Conservation (phyloP, 2,888 invertebrate genomes). For the Ophion ventricosus region DNA sequence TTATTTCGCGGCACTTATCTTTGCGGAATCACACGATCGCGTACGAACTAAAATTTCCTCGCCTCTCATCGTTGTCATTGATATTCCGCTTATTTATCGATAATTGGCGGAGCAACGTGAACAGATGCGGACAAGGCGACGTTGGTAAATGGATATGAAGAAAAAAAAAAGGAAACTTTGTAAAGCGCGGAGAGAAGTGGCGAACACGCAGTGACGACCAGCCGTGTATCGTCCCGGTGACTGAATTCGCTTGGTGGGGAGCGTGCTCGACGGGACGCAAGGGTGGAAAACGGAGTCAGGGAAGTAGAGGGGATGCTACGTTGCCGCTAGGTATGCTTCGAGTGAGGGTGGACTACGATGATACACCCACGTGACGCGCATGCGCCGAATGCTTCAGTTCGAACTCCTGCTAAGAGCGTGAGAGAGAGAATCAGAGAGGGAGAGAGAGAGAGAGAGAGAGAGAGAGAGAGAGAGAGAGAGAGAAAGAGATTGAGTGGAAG, state of each 20-base stretch:
- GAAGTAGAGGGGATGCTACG: slow-evolving; percentile 64
- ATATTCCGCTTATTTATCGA: slow-evolving; percentile 2
- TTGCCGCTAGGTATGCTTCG: slow-evolving; percentile 64
- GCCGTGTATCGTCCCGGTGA: slow-evolving; percentile 81
- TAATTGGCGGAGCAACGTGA: background rate
- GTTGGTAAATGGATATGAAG: slow-evolving; percentile 14
- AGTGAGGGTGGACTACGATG: slow-evolving; percentile 74
- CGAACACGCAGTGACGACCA: slow-evolving; percentile 72
- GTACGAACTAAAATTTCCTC: background rate
- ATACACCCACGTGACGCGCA: slow-evolving; percentile 79
- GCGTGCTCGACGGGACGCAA: slow-evolving; percentile 70
- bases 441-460: slow-evolving; percentile 26
- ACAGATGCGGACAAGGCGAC: slow-evolving; percentile 27
- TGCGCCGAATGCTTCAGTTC: slow-evolving; percentile 68
- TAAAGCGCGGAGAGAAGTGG: slow-evolving; percentile 56
- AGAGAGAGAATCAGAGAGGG: slow-evolving; percentile 11
- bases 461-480: slow-evolving; percentile 22
- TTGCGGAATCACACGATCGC: slow-evolving; percentile 23
- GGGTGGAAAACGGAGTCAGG: slow-evolving; percentile 66
- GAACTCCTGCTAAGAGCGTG: slow-evolving; percentile 3
- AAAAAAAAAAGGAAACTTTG: slow-evolving; percentile 5
- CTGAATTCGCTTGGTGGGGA: slow-evolving; percentile 75
- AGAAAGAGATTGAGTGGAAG: background rate
- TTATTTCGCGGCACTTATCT: background rate
- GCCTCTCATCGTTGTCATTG: slow-evolving; percentile 40